Base-by-base conservation (phyloP, 2,888 invertebrate genomes). In the Cotesia congregata region DNA sequence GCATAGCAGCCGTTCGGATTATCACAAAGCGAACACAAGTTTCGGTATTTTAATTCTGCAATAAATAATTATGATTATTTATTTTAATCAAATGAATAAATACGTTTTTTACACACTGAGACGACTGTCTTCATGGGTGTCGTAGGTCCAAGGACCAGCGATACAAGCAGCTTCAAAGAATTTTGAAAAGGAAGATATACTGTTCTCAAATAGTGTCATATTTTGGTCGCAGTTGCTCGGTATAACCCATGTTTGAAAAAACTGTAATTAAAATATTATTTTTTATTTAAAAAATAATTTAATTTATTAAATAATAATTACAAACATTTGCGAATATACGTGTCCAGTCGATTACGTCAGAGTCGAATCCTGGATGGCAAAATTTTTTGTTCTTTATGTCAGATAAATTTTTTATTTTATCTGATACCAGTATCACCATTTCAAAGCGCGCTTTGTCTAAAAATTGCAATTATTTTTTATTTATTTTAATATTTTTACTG, bases 151-250 rank as follows among this genome's bases (percentile, higher is more conserved):
- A 0, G 94, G 92, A 0, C 97, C 97, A 0, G 97, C 95, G 81
- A 96, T 95, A 87, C 98, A 98, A 39, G 96, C 95, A 17, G 92
- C 90, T 3, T 92, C 92, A 89, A 98, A 98, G 90, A 93, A 96
- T 68, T 92, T 90, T 0, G 95, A 92, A 0, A 95, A 92, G 0
- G 95, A 92, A 77, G 93, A 93, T 17, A 97, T 92, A 60, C 94
- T 92, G 86, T 97, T 95, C 89, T 96, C 96, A 0, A 93, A 91
- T n/a, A 95, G 87, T 0, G 95, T 94, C 61, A 94, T 87, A 0
- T 90, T 91, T 0, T 93, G 91, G 83, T 95, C 93, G 84, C 97
- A 97, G 0, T 92, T 91, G 76, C 93, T 92, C 2, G 93, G 91
- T n/a, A 97, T 93, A 60, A 95, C 90, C 6, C 93, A 90, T 0